phyloP scores from a whole-genome alignment of 2,113 vertebrate genomes.

The Ceratotherium simum region DNA sequence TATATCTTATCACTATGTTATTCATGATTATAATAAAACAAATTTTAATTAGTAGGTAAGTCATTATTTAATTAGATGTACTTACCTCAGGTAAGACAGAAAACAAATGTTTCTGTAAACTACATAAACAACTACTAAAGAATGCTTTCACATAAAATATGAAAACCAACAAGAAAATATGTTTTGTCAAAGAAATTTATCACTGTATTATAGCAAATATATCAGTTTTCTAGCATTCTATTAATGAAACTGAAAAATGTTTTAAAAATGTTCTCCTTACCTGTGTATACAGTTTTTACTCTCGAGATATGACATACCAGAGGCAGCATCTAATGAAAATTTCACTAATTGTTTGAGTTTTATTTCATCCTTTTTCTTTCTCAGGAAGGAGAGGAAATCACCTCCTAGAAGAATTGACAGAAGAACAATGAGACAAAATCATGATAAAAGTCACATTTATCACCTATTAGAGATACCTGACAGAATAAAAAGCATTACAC shows the following conservation, averaged over 20 bases:
- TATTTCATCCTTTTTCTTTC: conserved; percentile 98
- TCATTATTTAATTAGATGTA: not conserved
- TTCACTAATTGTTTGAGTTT: conserved; percentile 96
- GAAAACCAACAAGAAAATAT: not conserved
- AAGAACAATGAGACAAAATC: conserved; percentile 69
- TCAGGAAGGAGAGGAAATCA: conserved; percentile 97
- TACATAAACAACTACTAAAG: not conserved
- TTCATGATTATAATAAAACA: not conserved
- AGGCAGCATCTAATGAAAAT: conserved; percentile 95
- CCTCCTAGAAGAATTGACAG: conserved; percentile 90
- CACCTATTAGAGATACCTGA: not conserved
- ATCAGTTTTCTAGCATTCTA: not conserved
- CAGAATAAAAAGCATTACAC: conserved; percentile 26
- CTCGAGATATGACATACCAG: conserved; percentile 97
- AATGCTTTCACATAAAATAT: conserved; percentile 39
- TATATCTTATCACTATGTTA: not conserved
- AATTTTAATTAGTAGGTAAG: not conserved
- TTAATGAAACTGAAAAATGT: conserved; percentile 39
- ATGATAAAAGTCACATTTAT: conserved; percentile 30
- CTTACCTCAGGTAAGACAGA: not conserved
- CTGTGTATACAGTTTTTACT: conserved; percentile 99
- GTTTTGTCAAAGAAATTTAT: not conserved
- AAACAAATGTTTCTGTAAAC: not conserved
- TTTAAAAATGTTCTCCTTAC: conserved; percentile 85
- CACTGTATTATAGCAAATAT: not conserved